phyloP scores from a whole-genome alignment of 1,140 invertebrate genomes.

The Drosophila sturtevanti region DNA sequence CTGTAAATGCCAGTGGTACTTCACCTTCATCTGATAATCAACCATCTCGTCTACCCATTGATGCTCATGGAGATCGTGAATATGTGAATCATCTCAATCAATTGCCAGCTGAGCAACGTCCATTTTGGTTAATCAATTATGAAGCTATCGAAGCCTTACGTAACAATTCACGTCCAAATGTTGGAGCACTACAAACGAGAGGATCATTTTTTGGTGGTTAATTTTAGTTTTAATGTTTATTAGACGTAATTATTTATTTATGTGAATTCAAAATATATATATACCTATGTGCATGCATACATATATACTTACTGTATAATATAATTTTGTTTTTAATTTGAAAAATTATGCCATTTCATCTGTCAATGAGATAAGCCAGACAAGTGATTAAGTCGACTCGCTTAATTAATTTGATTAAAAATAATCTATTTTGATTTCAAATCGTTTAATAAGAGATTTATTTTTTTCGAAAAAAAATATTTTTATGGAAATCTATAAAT shows the following conservation, averaged over 20 bases:
- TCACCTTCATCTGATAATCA: not conserved
- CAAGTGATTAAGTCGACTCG: no score
- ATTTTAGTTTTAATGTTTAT: conserved; percentile 1
- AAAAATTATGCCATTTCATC: no score
- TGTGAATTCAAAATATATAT: not conserved
- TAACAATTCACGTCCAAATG: conserved; percentile 59
- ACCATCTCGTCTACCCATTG: conserved; percentile 47
- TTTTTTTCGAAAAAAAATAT: no score
- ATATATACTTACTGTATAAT: no score
- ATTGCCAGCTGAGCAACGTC: conserved; percentile 83
- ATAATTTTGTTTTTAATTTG: no score
- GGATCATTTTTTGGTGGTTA: conserved; percentile 73
- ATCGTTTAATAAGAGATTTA: no score
- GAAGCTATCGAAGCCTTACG: conserved; percentile 80
- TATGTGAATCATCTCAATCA: conserved; percentile 82
- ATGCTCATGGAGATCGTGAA: conserved; percentile 83
- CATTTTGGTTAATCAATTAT: conserved; percentile 84
- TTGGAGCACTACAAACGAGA: conserved; percentile 52
- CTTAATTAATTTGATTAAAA: no score
- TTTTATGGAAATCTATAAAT: no score
- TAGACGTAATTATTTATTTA: conserved; percentile 39
- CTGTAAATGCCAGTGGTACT: not conserved
- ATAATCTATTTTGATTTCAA: no score
- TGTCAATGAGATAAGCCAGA: no score
- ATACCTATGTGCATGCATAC: no score